Conservation (phyloP, 2,888 invertebrate genomes). For the Andricus quercusramuli region DNA sequence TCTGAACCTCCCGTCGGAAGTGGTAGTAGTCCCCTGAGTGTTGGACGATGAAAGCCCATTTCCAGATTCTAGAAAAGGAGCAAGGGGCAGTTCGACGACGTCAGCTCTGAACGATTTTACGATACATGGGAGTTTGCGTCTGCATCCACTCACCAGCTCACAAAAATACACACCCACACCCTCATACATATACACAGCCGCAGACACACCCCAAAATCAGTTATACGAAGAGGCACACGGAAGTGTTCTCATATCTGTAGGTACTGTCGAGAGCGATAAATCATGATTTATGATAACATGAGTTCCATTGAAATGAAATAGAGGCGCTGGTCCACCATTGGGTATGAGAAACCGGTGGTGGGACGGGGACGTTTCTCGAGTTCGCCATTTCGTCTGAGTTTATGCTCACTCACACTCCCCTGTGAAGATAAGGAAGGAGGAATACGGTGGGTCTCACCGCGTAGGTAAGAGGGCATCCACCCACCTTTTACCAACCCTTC, state of each 20-base stretch:
- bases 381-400: constrained; percentile 54
- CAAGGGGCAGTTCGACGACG: background rate
- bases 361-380: constrained; percentile 43
- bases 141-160: background rate
- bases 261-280: constrained; percentile 55
- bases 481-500: background rate
- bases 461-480: background rate
- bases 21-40: constrained; percentile 18
- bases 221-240: constrained; percentile 5
- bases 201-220: background rate
- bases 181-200: no score
- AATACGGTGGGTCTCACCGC: constrained; percentile 11
- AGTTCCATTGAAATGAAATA: constrained; percentile 66
- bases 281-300: constrained; percentile 65
- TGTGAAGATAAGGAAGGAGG: constrained; percentile 12
- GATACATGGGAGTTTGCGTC: background rate
- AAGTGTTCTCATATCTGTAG: constrained; percentile 12
- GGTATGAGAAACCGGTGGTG: constrained; percentile 50
- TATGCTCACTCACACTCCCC: constrained; percentile 46
- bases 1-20: background rate
- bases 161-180: background rate
- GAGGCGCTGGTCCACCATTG: constrained; percentile 59
- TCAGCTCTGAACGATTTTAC: constrained; percentile 8
- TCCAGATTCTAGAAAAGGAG: background rate
- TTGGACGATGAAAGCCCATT: constrained; percentile 35